Conservation (phyloP, 2,797 vertebrate genomes). For the Rhincodon typus region DNA sequence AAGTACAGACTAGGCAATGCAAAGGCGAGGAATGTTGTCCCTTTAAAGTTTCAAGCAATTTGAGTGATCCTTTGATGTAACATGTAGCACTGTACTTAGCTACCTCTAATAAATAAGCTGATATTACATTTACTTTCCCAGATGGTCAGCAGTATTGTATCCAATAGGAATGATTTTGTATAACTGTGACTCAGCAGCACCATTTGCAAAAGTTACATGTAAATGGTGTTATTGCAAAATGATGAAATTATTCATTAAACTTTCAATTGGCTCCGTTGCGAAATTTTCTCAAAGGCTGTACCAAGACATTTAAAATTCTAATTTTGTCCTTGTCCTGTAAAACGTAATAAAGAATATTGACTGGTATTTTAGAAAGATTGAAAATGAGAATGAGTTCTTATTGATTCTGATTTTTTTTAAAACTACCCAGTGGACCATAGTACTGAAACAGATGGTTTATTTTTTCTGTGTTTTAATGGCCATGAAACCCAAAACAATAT, state of each 20-base stretch:
- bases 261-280: constrained; percentile 54
- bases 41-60: constrained; percentile 25
- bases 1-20: constrained; percentile 22
- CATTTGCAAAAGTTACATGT: constrained; percentile 54
- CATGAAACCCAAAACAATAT: background rate
- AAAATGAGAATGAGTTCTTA: constrained; percentile 50
- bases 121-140: constrained; percentile 42
- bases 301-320: constrained; percentile 56
- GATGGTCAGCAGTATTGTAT: constrained; percentile 46
- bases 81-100: constrained; percentile 20
- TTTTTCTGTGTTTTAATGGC: background rate
- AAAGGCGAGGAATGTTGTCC: constrained; percentile 9
- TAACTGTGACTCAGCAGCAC: constrained; percentile 50
- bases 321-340: constrained; percentile 55
- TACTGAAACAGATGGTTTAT: background rate
- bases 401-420: constrained; percentile 49
- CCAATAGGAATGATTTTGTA: constrained; percentile 46
- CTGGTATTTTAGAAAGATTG: constrained; percentile 50
- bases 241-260: constrained; percentile 55
- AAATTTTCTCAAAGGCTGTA: constrained; percentile 55
- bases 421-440: background rate
- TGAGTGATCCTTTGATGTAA: constrained; percentile 31
- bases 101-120: constrained; percentile 26
- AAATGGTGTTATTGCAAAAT: constrained; percentile 52
- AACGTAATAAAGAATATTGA: constrained; percentile 57